These are phyloP conservation scores for Lithosia quadra DNA, from an alignment of 2,888 invertebrate genomes.

Conservation along the genomic window DNA sequence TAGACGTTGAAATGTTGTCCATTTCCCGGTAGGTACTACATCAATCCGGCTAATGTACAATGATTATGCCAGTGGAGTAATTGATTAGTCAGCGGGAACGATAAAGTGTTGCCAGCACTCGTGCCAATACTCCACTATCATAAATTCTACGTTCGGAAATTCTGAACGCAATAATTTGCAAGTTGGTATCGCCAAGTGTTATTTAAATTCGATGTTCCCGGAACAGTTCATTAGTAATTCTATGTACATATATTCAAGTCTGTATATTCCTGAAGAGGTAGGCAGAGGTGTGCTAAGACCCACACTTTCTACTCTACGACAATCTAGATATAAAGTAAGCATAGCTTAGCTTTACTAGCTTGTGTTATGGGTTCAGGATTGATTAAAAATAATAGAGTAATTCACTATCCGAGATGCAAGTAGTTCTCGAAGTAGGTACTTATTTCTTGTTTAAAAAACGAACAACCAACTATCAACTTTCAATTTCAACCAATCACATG, in stretches of 20 bases:
- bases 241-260: conserved; percentile 20
- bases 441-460: conserved; percentile 54
- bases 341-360: no score
- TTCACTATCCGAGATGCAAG: no score
- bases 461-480: conserved; percentile 59
- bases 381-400: no score
- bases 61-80: conserved; percentile 62
- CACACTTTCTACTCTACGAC: no score
- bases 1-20: conserved; percentile 64
- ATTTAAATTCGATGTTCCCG: conserved; percentile 33
- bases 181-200: conserved; percentile 26
- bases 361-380: no score
- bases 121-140: conserved; percentile 24
- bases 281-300: background rate
- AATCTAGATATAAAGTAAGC: no score
- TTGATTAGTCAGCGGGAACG: conserved; percentile 47
- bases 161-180: conserved; percentile 39
- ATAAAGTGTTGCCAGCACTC: conserved; percentile 31
- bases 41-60: conserved; percentile 62
- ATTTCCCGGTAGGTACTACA: conserved; percentile 68
- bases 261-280: background rate
- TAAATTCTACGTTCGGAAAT: conserved; percentile 43
- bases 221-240: conserved; percentile 6
- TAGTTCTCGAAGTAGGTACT: no score
- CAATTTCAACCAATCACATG: conserved; percentile 66